These are phyloP conservation scores for Magallana gigas DNA, from an alignment of 1,140 invertebrate genomes.

Conservation along the genomic window DNA sequence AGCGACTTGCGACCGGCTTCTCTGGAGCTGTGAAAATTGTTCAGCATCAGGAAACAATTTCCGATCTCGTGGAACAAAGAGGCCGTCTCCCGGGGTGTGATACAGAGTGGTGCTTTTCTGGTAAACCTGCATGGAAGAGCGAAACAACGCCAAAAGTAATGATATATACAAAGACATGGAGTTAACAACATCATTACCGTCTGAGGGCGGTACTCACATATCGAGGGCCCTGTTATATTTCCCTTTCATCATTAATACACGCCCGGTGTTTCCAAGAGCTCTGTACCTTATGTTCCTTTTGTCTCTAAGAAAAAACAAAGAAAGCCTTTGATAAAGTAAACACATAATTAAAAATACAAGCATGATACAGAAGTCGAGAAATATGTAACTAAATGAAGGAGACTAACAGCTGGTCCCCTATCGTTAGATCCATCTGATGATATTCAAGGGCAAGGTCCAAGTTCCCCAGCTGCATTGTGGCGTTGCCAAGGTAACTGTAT, in stretches of 20 bases:
- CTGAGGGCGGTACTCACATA: slow-evolving; percentile 65
- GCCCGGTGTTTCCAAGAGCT: slow-evolving; percentile 76
- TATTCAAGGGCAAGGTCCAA: slow-evolving; percentile 70
- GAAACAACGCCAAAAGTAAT: not conserved
- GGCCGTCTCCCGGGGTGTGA: slow-evolving; percentile 69
- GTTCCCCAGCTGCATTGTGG: slow-evolving; percentile 70
- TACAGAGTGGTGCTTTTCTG: slow-evolving; percentile 72
- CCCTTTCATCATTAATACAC: slow-evolving; percentile 74
- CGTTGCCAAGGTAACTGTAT: slow-evolving; percentile 75
- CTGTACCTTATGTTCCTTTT: slow-evolving; percentile 68
- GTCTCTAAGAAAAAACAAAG: slow-evolving; percentile 60
- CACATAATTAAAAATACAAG: not conserved
- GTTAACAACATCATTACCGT: not conserved
- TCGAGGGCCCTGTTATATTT: slow-evolving; percentile 76
- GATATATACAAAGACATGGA: not conserved
- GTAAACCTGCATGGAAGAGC: slow-evolving; percentile 62
- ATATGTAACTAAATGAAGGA: not conserved
- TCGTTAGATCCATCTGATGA: slow-evolving; percentile 69
- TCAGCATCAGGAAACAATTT: slow-evolving; percentile 77
- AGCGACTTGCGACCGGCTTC: slow-evolving; percentile 75
- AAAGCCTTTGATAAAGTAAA: not conserved
- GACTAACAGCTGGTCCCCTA: slow-evolving; percentile 69
- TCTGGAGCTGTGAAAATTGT: slow-evolving; percentile 68
- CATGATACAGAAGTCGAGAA: not conserved
- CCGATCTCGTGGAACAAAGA: slow-evolving; percentile 79